Conservation (phyloP, 2,888 invertebrate species). For the Agriopis aurantiaria region DNA sequence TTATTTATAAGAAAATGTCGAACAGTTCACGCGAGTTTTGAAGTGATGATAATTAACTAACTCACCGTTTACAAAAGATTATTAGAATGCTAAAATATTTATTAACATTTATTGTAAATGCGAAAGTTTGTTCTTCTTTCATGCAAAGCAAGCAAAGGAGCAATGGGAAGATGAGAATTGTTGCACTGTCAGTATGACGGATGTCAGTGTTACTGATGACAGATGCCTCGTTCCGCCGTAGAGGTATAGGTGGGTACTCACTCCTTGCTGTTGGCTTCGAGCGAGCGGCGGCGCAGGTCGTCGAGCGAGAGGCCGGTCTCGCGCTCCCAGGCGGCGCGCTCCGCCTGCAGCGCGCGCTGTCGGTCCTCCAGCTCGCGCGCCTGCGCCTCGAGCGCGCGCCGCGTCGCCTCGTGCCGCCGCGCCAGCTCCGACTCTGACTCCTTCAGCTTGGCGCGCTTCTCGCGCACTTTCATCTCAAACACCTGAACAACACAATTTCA, state of each 20-base stretch:
- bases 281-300: slow-evolving; percentile 94
- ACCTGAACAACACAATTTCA: slow-evolving; percentile 81
- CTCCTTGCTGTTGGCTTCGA: slow-evolving; percentile 96
- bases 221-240: too few relatives aligned
- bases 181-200: too few relatives aligned
- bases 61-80: too few relatives aligned
- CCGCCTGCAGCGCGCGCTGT: slow-evolving; percentile 93
- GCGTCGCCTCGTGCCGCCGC: slow-evolving; percentile 93
- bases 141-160: too few relatives aligned
- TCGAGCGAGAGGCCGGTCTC: slow-evolving; percentile 95
- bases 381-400: slow-evolving; percentile 93
- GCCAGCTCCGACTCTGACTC: slow-evolving; percentile 98
- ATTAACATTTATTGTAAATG: too few relatives aligned
- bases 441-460: slow-evolving; percentile 98
- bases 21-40: too few relatives aligned
- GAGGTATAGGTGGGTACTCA: slow-evolving; percentile 74
- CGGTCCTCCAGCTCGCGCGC: slow-evolving; percentile 97
- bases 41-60: too few relatives aligned
- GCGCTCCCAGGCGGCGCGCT: slow-evolving; percentile 96
- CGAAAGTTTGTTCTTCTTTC: too few relatives aligned
- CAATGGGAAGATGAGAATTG: too few relatives aligned
- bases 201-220: too few relatives aligned
- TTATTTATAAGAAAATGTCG: too few relatives aligned
- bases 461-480: slow-evolving; percentile 98
- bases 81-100: too few relatives aligned